Base-by-base conservation (phyloP, 37 sponge, comb jelly and placozoan species). In the Haliclona indistincta region DNA sequence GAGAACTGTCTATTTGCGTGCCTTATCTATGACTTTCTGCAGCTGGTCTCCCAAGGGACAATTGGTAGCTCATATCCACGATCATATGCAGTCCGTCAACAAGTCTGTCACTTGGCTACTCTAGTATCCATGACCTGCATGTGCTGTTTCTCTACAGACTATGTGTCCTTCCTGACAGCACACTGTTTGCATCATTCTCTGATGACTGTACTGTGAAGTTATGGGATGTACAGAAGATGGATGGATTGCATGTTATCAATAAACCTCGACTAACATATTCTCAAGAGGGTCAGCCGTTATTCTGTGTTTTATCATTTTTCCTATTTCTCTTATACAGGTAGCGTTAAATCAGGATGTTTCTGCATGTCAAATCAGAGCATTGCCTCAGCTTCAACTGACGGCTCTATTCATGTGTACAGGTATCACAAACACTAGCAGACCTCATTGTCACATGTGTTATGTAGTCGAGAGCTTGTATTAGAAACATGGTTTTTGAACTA, bases 161-260 rank as follows among this genome's bases (percentile, higher is more conserved):
- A 15, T 42, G 70, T 41, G 86, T 84, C 32, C 54, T 64, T 11
- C 44, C 35, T n/a, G 85, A 91, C 56, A 79, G 54, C 29, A 70
- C 88, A 5, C 43, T 88, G n/a, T 87, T 91, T 73, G 97, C 86
- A 28, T 88, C 97, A 6, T 93, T 89, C 70, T 97, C 94, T 2
- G 76, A 84, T 54, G 97, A 97, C 67, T 86, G 95, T 15, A 64
- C 80, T 26, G 68, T 91, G 19, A 97, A 97, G 71, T 66, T 97
- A 0, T 97, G 97, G 97, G 83, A 94, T 38, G 75, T 85, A 20
- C 39, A 49, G n/a, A 81, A 83, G 44, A 71, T 94, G 49, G 97
- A 97, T 34, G 83, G 83, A 3, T 83, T 73, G 70, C 82, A 73
- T 1, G 64, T 83, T 17, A 78, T 88, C 41, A 84, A 68, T 38